A percentile compares a stretch with the other conserved stretches of the same genome.
Conservation (phyloP, 2,888 invertebrate genomes). For the Gymnocheta viridis region DNA sequence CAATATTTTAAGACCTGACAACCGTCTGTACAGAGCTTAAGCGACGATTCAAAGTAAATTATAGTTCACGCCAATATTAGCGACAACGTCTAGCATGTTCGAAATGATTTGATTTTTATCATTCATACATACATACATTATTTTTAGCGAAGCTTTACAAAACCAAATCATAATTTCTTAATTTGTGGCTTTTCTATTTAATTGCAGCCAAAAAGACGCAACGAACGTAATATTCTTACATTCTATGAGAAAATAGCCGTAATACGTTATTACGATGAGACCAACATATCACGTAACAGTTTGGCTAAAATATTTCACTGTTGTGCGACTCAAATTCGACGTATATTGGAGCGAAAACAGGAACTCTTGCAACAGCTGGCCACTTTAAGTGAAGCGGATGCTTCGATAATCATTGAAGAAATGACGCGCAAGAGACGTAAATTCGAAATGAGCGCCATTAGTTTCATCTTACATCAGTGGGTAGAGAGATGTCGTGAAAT, state of each 20-base stretch:
- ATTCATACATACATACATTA: too few relatives aligned
- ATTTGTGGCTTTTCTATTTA: background rate
- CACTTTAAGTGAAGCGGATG: conserved; percentile 78
- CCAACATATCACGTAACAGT: conserved; percentile 79
- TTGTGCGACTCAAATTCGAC: conserved; percentile 80
- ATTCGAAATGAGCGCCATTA: conserved; percentile 80
- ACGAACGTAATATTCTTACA: conserved; percentile 79
- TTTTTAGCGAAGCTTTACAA: too few relatives aligned
- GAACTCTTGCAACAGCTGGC: conserved; percentile 78
- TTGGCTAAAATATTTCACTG: conserved; percentile 81
- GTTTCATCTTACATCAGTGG: conserved; percentile 80
- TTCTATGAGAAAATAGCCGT: conserved; percentile 81
- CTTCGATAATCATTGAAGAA: conserved; percentile 78
- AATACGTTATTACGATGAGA: conserved; percentile 80
- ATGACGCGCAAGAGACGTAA: conserved; percentile 80
- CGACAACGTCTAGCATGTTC: too few relatives aligned
- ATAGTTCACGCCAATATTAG: too few relatives aligned
- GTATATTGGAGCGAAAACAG: conserved; percentile 78
- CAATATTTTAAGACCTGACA: too few relatives aligned
- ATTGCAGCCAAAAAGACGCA: conserved; percentile 75
- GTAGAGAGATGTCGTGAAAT: conserved; percentile 79
- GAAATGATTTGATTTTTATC: too few relatives aligned
- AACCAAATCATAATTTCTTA: background rate
- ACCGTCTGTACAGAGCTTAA: too few relatives aligned
- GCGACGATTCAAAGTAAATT: too few relatives aligned